Evolutionary conservation across 2,113 vertebrate genomes (phyloP).

Genomic region (Atlantisia rogersi): DNA sequence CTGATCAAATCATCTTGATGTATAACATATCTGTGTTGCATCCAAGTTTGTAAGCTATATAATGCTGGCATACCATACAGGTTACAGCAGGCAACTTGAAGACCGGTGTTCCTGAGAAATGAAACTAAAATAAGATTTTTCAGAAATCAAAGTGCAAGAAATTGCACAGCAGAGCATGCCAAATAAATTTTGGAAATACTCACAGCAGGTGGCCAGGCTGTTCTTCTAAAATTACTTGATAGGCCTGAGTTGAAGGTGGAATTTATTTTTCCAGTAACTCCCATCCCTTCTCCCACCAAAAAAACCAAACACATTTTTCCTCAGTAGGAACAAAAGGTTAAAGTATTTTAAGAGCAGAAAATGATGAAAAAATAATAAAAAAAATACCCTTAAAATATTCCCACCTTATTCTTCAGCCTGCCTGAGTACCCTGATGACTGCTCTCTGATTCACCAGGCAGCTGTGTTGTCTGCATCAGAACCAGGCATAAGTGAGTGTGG

Average conservation of each 20-base stretch:
- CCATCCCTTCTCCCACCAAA: not conserved
- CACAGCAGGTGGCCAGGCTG: constrained; percentile 21
- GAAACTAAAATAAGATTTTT: not conserved
- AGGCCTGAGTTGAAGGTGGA: constrained; percentile 20
- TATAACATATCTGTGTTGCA: not conserved
- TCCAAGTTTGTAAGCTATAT: not conserved
- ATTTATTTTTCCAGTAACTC: constrained; percentile 67
- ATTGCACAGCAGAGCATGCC: not conserved
- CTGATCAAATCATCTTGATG: not conserved
- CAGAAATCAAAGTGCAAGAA: not conserved
- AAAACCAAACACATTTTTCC: constrained; percentile 19
- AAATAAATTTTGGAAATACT: constrained; percentile 19
- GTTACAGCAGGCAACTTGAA: not conserved
- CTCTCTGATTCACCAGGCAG: not conserved
- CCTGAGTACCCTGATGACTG: not conserved
- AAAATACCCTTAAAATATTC: not conserved
- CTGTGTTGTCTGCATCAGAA: not conserved
- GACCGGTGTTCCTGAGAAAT: not conserved
- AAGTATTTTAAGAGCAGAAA: constrained; percentile 30
- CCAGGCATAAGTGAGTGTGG: fast-evolving
- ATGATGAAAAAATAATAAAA: not conserved
- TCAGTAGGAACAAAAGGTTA: constrained; percentile 53
- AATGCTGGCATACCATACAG: not conserved
- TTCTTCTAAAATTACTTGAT: constrained; percentile 14
- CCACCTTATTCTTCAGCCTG: not conserved